Evolutionary conservation across 2,888 invertebrate species (phyloP).

Genomic region (Bhutanitis thaidina): DNA sequence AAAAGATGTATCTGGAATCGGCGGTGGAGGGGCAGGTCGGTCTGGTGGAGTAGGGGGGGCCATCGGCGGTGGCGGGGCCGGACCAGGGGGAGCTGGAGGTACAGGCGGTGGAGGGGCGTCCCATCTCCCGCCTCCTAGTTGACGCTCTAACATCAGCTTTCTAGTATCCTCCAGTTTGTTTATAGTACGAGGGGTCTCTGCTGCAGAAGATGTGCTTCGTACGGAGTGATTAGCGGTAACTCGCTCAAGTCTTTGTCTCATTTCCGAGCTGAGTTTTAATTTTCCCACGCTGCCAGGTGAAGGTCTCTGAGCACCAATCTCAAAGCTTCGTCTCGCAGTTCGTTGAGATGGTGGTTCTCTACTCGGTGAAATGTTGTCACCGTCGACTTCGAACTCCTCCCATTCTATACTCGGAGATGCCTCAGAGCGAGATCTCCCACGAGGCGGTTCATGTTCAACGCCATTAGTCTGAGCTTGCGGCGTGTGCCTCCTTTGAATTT

Average conservation of each 20-base stretch:
- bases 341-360: slow-evolving; percentile 66
- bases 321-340: slow-evolving; percentile 83
- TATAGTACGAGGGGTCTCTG: slow-evolving; percentile 85
- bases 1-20: slow-evolving; percentile 78
- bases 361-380: slow-evolving; percentile 51
- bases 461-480: slow-evolving; percentile 81
- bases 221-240: slow-evolving; percentile 94
- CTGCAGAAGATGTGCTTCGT: slow-evolving; percentile 85
- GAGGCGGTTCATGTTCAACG: slow-evolving; percentile 58
- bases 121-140: slow-evolving; percentile 84
- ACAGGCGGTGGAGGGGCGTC: slow-evolving; percentile 83
- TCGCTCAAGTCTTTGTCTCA: slow-evolving; percentile 92
- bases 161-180: slow-evolving; percentile 93
- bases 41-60: slow-evolving; percentile 76
- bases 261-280: slow-evolving; percentile 93
- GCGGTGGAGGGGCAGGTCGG: slow-evolving; percentile 75
- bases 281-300: slow-evolving; percentile 94
- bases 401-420: slow-evolving; percentile 84
- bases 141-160: slow-evolving; percentile 91
- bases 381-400: slow-evolving; percentile 91
- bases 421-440: slow-evolving; percentile 65
- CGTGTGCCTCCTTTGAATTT: slow-evolving; percentile 89
- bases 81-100: slow-evolving; percentile 81
- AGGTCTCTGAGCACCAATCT: slow-evolving; percentile 89
- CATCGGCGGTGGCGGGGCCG: slow-evolving; percentile 82